phyloP scores from a whole-genome alignment of 2,888 invertebrate genomes.

The Didymodactylos carnosus region DNA sequence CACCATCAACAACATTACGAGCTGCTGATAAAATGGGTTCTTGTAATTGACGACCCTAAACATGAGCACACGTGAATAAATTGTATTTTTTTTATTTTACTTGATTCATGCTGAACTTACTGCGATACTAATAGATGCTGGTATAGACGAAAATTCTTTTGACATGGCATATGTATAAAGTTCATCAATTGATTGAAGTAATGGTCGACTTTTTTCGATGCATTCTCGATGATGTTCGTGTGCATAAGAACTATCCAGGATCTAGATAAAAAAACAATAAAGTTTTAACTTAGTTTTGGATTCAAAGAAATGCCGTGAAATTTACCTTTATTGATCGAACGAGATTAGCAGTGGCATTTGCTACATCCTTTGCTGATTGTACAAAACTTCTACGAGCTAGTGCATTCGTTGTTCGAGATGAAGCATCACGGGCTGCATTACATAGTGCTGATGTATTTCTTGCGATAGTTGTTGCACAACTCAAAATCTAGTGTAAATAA shows the following conservation, averaged over 20 bases:
- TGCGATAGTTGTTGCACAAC: constrained; percentile 77
- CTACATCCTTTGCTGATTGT: constrained; percentile 87
- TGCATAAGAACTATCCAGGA: constrained; percentile 53
- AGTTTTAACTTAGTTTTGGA: background rate
- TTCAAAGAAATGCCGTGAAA: background rate
- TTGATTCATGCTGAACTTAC: constrained; percentile 21
- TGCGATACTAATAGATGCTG: constrained; percentile 66
- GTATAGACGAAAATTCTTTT: constrained; percentile 74
- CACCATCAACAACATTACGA: constrained; percentile 55
- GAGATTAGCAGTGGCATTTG: constrained; percentile 74
- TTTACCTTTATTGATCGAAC: constrained; percentile 74
- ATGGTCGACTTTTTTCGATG: constrained; percentile 53
- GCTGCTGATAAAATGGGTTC: constrained; percentile 70
- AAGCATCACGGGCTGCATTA: constrained; percentile 78
- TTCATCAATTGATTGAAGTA: constrained; percentile 70
- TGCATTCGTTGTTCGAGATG: constrained; percentile 67
- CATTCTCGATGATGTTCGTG: constrained; percentile 43
- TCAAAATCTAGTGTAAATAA: constrained; percentile 45
- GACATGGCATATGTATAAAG: constrained; percentile 77
- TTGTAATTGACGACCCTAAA: constrained; percentile 53
- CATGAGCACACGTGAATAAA: no score
- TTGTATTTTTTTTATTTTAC: background rate
- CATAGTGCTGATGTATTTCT: constrained; percentile 86
- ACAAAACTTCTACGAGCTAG: constrained; percentile 87
- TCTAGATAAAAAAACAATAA: constrained; percentile 21